Percentiles rank a stretch among this genome's conserved stretches.
phyloP scores from a whole-genome alignment of 2,113 vertebrate genomes.

The Leptosomus discolor region DNA sequence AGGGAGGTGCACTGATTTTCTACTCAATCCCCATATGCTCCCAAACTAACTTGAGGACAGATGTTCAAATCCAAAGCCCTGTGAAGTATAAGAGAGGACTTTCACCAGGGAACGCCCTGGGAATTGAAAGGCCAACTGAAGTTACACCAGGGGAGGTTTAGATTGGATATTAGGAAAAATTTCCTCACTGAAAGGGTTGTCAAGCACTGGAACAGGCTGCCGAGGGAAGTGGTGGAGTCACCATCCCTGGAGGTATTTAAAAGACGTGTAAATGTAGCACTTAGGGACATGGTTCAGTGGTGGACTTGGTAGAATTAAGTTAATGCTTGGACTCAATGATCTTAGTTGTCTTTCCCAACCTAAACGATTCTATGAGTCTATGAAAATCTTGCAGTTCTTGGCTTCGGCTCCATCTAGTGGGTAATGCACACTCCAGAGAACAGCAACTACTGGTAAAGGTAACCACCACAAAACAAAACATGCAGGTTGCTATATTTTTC shows the following conservation, averaged over 20 bases:
- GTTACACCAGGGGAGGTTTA: not conserved
- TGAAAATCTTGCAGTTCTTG: not conserved
- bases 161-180: not conserved
- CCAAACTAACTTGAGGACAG: not conserved
- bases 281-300: not conserved
- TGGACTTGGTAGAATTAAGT: not conserved
- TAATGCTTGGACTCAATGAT: not conserved
- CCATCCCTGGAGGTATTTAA: not conserved
- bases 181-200: not conserved
- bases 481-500: not conserved
- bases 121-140: not conserved
- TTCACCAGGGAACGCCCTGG: not conserved
- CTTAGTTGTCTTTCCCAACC: not conserved
- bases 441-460: not conserved
- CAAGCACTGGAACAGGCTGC: not conserved
- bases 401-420: slow-evolving; percentile 49
- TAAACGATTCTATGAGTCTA: not conserved
- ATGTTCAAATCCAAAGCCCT: not conserved
- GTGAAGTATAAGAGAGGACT: not conserved
- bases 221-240: not conserved
- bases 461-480: not conserved
- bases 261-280: not conserved
- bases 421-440: not conserved
- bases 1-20: not conserved
- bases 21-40: not conserved